These are phyloP conservation scores for Dicyrtomina minuta DNA, from an alignment of 2,888 invertebrate species.

Conservation along the genomic window DNA sequence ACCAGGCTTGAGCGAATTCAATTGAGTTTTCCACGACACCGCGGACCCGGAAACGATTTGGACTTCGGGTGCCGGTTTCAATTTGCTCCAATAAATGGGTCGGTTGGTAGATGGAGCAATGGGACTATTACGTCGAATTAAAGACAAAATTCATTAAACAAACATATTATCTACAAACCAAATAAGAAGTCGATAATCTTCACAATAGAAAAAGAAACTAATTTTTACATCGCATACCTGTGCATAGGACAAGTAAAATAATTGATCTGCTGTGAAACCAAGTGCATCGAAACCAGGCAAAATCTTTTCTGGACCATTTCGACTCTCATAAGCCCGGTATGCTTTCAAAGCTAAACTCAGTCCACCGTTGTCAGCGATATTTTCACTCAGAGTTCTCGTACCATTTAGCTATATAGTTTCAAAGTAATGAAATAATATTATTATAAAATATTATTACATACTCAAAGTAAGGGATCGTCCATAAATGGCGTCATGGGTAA, in stretches of 20 bases:
- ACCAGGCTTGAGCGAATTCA: constrained; percentile 10
- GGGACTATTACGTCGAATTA: no score
- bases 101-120: no score
- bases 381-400: background rate
- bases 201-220: no score
- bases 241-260: constrained; percentile 14
- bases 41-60: constrained; percentile 11
- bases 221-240: constrained; percentile 6
- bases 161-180: no score
- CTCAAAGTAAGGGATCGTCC: no score
- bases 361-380: constrained; percentile 14
- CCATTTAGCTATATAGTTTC: constrained; percentile 14
- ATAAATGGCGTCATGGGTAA: no score
- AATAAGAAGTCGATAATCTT: no score
- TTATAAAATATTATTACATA: no score
- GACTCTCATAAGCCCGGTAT: background rate
- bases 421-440: no score
- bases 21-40: constrained; percentile 8
- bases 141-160: no score
- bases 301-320: no score
- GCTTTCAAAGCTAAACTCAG: constrained; percentile 12
- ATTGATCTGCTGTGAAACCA: background rate
- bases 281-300: background rate
- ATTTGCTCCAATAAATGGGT: background rate
- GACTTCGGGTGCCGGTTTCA: constrained; percentile 3